Percentiles rank a stretch among this genome's conserved stretches.
Conservation (phyloP, 2,888 invertebrate species). For the Philereme vetulata region DNA sequence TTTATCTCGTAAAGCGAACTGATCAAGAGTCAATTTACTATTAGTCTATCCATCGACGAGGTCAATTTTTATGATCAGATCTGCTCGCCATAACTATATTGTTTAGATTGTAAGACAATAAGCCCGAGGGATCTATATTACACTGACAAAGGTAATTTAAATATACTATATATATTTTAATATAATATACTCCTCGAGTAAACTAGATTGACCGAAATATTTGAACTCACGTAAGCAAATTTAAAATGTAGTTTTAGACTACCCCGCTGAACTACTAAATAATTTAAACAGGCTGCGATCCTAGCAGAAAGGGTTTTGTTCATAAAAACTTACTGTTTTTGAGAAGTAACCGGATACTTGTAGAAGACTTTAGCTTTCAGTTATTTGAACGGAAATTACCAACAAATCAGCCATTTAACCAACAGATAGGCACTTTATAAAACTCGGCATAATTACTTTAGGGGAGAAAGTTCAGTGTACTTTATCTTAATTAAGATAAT, state of each 20-base stretch:
- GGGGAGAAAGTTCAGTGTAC: conserved; percentile 40
- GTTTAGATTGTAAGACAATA: too few relatives aligned
- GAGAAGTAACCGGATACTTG: conserved; percentile 20
- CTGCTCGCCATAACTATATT: too few relatives aligned
- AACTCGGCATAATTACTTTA: conserved; percentile 29
- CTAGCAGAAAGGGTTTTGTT: conserved; percentile 5
- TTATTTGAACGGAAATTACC: conserved; percentile 11
- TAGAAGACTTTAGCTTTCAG: conserved; percentile 8
- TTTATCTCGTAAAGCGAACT: too few relatives aligned
- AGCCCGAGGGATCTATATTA: too few relatives aligned
- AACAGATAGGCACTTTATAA: conserved; percentile 28
- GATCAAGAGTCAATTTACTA: too few relatives aligned
- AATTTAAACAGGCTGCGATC: conserved; percentile 6
- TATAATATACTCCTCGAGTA: too few relatives aligned
- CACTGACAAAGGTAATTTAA: too few relatives aligned
- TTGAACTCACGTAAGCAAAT: not conserved
- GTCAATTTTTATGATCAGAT: too few relatives aligned
- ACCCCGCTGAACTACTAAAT: not conserved
- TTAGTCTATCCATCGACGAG: too few relatives aligned
- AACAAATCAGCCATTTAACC: conserved; percentile 25
- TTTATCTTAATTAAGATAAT: conserved; percentile 48
- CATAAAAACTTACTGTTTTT: conserved; percentile 16
- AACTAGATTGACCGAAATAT: too few relatives aligned
- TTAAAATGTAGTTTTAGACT: not conserved
- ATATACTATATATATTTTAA: too few relatives aligned